These are phyloP conservation scores for Tylochromis polylepis DNA, from an alignment of 2,113 vertebrate genomes.

Conservation along the genomic window DNA sequence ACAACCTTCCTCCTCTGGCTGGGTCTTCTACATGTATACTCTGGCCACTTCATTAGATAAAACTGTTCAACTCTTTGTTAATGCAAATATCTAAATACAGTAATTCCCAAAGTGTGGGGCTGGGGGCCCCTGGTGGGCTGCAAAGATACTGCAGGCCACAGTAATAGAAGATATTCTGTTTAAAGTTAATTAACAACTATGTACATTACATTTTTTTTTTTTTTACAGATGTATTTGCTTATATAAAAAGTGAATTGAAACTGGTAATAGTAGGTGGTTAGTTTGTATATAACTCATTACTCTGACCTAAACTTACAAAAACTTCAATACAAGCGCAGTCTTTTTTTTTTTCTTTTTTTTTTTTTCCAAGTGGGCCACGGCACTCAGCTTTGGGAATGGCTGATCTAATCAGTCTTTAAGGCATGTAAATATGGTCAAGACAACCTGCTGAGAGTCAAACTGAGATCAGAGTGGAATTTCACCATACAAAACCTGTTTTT, in stretches of 20 bases:
- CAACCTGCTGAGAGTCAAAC: background rate
- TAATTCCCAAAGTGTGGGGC: background rate
- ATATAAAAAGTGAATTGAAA: background rate
- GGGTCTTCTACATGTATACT: background rate
- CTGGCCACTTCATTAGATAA: background rate
- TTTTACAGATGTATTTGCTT: background rate
- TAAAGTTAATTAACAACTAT: background rate
- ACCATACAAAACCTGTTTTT: background rate
- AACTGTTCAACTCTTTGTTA: background rate
- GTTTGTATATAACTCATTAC: background rate
- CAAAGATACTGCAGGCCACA: background rate
- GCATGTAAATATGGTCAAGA: background rate
- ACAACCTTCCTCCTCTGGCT: background rate
- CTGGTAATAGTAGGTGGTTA: background rate
- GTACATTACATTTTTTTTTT: background rate
- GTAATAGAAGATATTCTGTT: no score
- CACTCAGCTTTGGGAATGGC: background rate
- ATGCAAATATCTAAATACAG: background rate
- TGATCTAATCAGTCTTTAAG: no score
- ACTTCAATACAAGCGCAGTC: no score
- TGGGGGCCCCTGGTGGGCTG: background rate
- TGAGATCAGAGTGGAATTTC: background rate
- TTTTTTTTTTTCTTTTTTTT: fast-evolving
- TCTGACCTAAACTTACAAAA: background rate
- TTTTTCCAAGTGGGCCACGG: background rate